Evolutionary conservation across 2,113 vertebrate species (phyloP).

Genomic region (Anolis sagrei): DNA sequence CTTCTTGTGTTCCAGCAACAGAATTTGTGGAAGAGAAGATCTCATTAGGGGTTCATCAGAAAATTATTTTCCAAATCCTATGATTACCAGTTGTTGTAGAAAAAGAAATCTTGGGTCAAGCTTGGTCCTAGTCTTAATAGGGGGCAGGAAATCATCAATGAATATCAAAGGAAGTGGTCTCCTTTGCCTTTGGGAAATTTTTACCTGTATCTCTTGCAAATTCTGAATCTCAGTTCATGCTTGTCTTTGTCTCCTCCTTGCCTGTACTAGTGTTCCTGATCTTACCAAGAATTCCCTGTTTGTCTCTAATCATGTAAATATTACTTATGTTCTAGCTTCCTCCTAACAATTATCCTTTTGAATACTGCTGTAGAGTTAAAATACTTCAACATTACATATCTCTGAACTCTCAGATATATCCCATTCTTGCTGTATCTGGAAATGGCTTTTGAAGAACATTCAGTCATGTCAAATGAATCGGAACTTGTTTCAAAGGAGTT

Average conservation of each 20-base stretch:
- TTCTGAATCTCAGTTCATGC: not conserved
- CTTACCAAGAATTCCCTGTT: not conserved
- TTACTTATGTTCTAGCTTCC: not conserved
- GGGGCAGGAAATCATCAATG: no score
- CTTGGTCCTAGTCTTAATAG: no score
- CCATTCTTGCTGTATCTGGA: not conserved
- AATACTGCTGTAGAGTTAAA: not conserved
- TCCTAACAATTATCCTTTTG: not conserved
- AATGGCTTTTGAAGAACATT: slow-evolving; percentile 22
- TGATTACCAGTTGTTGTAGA: not conserved
- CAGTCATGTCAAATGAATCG: slow-evolving; percentile 16
- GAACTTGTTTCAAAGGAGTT: slow-evolving; percentile 27
- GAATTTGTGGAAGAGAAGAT: not conserved
- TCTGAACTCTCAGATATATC: not conserved
- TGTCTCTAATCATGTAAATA: not conserved
- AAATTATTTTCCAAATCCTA: not conserved
- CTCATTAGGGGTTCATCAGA: not conserved
- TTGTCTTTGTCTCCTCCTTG: not conserved
- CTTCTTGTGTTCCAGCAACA: not conserved
- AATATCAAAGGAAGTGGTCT: no score
- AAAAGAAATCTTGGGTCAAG: not conserved
- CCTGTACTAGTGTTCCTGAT: not conserved
- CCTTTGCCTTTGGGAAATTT: not conserved
- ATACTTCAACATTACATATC: not conserved
- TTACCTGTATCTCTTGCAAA: not conserved